Percentiles rank a stretch among this genome's conserved stretches.
Evolutionary conservation across 2,113 vertebrate species (phyloP).

Genomic region (Solea solea): DNA sequence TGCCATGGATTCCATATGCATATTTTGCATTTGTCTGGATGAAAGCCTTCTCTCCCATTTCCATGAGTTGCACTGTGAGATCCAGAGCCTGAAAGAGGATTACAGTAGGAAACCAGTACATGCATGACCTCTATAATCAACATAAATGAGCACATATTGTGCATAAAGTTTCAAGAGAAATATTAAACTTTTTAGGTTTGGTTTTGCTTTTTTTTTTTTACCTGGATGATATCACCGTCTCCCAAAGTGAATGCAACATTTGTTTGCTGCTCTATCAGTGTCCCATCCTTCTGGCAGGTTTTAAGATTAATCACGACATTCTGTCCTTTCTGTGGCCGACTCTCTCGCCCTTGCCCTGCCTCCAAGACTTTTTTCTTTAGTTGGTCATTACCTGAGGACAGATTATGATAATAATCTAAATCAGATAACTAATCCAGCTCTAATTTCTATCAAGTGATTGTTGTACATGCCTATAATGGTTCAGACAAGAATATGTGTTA

Average conservation of each 20-base stretch:
- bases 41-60: conserved; percentile 86
- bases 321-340: conserved; percentile 88
- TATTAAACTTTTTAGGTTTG: no score
- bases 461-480: no score
- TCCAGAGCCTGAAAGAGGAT: conserved; percentile 87
- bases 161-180: no score
- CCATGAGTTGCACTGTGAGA: conserved; percentile 91
- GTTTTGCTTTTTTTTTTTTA: conserved; percentile 50
- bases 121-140: not conserved
- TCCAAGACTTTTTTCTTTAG: conserved; percentile 91
- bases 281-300: conserved; percentile 82
- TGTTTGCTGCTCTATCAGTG: conserved; percentile 81
- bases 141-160: not conserved
- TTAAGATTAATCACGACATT: conserved; percentile 87
- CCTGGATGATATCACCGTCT: conserved; percentile 95
- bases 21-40: conserved; percentile 89
- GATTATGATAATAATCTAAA: not conserved
- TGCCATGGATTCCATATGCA: conserved; percentile 89
- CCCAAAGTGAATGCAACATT: conserved; percentile 88
- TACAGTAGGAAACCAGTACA: not conserved
- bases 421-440: not conserved
- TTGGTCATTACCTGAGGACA: conserved; percentile 84
- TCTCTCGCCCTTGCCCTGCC: conserved; percentile 80
- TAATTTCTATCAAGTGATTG: no score
- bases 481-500: no score